Evolutionary conservation across 2,113 vertebrate genomes (phyloP), one percentile per base, ranked within the genome.

Genomic region (Cromileptes altivelis): DNA sequence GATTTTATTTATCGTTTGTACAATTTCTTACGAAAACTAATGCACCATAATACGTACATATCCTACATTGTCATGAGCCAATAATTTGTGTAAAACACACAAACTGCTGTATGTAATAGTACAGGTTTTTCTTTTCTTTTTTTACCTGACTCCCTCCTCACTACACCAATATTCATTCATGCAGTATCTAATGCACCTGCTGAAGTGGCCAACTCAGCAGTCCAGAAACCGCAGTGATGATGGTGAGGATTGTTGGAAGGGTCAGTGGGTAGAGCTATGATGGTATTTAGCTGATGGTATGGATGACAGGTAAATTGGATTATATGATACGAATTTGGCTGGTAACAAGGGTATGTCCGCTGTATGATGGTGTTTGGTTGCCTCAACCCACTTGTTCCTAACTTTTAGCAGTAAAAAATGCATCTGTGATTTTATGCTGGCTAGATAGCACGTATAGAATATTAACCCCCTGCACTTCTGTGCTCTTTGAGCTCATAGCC

Each of bases 391-490:
- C 74, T 62, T 15, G 19, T 55, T 65, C 73, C 42, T 91, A 81
- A 71, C 56, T 82, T 75, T 81, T 86, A 77, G 72, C 65, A 56
- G 91, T 94, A 53, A 93, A 95, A 92, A 86, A 92, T 92, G 88
- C 30, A 92, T 89, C 81, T 75, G 0, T 53, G 65, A 87, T 93
- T 91, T 92, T 82, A 81, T 91, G 82, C 82, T 21, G 74, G 78
- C 69, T 88, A 76, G 88, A 89, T 89, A 75, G 78, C 64, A 78
- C 73, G 82, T 84, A 94, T 94, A 65, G 93, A 94, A 94, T 87
- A 93, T 94, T 87, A 85, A 93, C 30, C 74, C 77, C 11, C 27
- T 73, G 71, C 83, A 77, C 85, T 77, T 91, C 37, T 58, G 64
- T 10, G 78, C 81, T 80, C 57, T 19, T 73, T n/a, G 0, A 64